phyloP scores from a whole-genome alignment of 2,797 vertebrate genomes.

The Phylloscopus collybita region DNA sequence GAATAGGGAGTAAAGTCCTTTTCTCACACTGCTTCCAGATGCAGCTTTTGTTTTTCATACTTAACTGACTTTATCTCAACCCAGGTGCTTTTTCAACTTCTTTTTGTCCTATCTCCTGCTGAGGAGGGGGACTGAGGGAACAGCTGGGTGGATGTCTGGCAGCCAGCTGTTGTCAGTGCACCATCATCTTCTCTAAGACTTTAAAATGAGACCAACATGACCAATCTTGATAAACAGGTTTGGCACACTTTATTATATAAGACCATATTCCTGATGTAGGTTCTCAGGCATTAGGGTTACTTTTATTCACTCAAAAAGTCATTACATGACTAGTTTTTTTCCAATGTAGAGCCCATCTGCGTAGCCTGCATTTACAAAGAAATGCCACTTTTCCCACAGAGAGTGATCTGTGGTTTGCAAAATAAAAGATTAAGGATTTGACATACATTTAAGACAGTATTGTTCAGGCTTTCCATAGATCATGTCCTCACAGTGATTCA shows the following conservation, averaged over 20 bases:
- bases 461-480: not conserved
- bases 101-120: not conserved
- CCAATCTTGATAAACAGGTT: not conserved
- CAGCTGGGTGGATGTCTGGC: not conserved
- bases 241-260: not conserved
- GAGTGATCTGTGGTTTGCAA: not conserved
- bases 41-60: not conserved
- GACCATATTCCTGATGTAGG: not conserved
- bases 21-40: not conserved
- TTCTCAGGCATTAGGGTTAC: not conserved
- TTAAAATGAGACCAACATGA: not conserved
- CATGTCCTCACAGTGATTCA: not conserved
- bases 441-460: not conserved
- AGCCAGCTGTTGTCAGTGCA: not conserved
- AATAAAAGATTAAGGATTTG: not conserved
- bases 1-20: not conserved
- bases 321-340: not conserved
- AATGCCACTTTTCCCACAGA: not conserved
- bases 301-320: not conserved
- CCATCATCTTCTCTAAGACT: not conserved
- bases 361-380: not conserved
- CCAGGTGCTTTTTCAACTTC: not conserved
- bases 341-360: not conserved
- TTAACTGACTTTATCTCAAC: not conserved
- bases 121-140: not conserved